These are phyloP conservation scores for Amphiura filiformis DNA, from an alignment of 35 echinoderm and acorn worm genomes.

Conservation along the genomic window DNA sequence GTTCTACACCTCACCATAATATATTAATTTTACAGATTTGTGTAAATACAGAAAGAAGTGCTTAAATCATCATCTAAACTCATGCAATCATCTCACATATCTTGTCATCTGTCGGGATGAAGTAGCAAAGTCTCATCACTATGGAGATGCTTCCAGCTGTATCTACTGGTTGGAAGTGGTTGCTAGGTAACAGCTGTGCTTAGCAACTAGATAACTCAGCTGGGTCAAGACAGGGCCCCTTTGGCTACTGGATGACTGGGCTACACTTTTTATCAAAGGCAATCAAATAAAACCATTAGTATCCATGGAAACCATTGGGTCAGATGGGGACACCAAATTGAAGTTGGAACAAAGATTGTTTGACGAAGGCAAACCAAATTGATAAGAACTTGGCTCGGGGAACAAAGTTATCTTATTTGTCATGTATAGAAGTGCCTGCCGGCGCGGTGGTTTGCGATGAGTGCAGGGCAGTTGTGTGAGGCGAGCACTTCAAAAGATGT, in stretches of 20 bases:
- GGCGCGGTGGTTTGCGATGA: not conserved
- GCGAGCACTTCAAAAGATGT: not conserved
- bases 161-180: not conserved
- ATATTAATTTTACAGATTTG: no score
- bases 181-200: not conserved
- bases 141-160: not conserved
- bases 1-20: no score
- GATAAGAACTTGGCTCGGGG: not conserved
- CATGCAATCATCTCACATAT: no score
- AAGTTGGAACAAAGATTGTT: slow-evolving; percentile 12
- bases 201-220: not conserved
- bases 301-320: not conserved
- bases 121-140: no score
- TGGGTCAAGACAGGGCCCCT: slow-evolving; percentile 2
- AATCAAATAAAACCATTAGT: slow-evolving; percentile 15
- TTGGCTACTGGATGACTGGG: not conserved
- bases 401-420: slow-evolving; percentile 5
- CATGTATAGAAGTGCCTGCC: not conserved
- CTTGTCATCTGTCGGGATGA: no score
- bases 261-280: not conserved
- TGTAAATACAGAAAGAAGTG: no score
- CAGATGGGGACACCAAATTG: slow-evolving; percentile 9
- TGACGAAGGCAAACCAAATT: not conserved
- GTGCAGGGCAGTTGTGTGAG: no score
- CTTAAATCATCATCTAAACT: no score